A percentile compares a stretch with the other conserved stretches of the same genome.
Conservation (phyloP, 2,797 vertebrate genomes). For the Bryconaethiops microstoma region DNA sequence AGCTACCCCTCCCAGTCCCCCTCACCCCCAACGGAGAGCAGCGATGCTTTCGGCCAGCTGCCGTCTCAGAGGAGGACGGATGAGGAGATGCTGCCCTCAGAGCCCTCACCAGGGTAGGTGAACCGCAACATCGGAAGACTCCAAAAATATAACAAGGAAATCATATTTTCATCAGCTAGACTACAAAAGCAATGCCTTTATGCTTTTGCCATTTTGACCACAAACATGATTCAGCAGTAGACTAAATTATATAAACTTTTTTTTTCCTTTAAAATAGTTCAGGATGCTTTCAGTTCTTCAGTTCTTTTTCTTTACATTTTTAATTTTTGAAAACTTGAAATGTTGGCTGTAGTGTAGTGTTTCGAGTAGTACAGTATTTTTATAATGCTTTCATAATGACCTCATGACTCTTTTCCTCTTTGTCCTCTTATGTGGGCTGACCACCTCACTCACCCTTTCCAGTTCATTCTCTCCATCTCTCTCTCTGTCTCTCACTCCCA, state of each 20-base stretch:
- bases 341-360: slow-evolving; percentile 25
- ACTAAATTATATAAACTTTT: slow-evolving; percentile 16
- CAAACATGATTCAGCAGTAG: slow-evolving; percentile 33
- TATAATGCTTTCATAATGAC: slow-evolving; percentile 49
- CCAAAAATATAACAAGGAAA: slow-evolving; percentile 68
- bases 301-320: slow-evolving; percentile 22
- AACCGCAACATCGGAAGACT: slow-evolving; percentile 70
- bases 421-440: slow-evolving; percentile 54
- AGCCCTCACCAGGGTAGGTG: slow-evolving; percentile 98
- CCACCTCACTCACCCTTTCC: slow-evolving; percentile 49
- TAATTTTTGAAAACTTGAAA: slow-evolving; percentile 1
- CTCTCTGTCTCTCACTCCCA: slow-evolving; percentile 63
- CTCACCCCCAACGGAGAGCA: slow-evolving; percentile 85
- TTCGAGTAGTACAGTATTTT: slow-evolving; percentile 44
- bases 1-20: slow-evolving; percentile 91
- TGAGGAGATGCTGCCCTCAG: slow-evolving; percentile 96
- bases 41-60: slow-evolving; percentile 93
- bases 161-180: slow-evolving; percentile 62
- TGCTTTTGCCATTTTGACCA: slow-evolving; percentile 48
- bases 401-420: slow-evolving; percentile 55
- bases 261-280: slow-evolving; percentile 25
- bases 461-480: slow-evolving; percentile 55
- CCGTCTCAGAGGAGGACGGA: slow-evolving; percentile 90
- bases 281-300: slow-evolving; percentile 54
- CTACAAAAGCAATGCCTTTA: slow-evolving; percentile 50